Base-by-base conservation (phyloP, 2,113 vertebrate species). In the Mohoua ochrocephala region DNA sequence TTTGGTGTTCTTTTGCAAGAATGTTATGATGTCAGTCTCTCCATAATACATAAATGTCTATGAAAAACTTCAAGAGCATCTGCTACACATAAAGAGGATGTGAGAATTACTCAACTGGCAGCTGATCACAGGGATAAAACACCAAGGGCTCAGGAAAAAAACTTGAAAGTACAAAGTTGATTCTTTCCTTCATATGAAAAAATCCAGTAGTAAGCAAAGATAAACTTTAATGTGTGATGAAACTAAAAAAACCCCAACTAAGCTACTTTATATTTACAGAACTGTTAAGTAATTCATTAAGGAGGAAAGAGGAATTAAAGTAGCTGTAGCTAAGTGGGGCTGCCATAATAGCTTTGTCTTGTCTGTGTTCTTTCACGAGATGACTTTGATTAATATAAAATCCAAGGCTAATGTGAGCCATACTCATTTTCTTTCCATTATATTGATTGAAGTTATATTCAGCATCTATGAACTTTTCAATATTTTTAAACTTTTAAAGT, bases 31-130 rank as follows among this genome's bases (percentile, higher is more conserved):
- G 70, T 76, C 53, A 61, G 31, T 85, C 59, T 90, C 83, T 95
- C 73, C 47, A 67, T 84, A 86, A 87, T 91, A 67, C 47, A 70
- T 67, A 88, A 74, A 74, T 71, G 52, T 82, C 57, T 81, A 75
- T 59, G 67, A 86, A 89, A 92, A 86, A n/a, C 41, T 78, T 92
- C 59, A 88, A 80, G 63, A 93, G 64, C 54, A 65, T 81, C 64
- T 91, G 76, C 68, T 78, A 24, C 44, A 26, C 19, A 39, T 87
- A 91, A 91, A 86, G 70, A 61, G 52, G 50, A 89, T 74, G 52
- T 75, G 83, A 95, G 68, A 95, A 84, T 87, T 96, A 74, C 33
- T 76, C 54, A 94, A 37, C 42, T 94, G 83, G 89, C 68, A 87
- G 68, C 79, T 89, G 83, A 81, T 93, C 42, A 63, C 19, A 88